These are phyloP conservation scores for Hyperoplus immaculatus DNA, from an alignment of 2,797 vertebrate species.

Conservation along the genomic window DNA sequence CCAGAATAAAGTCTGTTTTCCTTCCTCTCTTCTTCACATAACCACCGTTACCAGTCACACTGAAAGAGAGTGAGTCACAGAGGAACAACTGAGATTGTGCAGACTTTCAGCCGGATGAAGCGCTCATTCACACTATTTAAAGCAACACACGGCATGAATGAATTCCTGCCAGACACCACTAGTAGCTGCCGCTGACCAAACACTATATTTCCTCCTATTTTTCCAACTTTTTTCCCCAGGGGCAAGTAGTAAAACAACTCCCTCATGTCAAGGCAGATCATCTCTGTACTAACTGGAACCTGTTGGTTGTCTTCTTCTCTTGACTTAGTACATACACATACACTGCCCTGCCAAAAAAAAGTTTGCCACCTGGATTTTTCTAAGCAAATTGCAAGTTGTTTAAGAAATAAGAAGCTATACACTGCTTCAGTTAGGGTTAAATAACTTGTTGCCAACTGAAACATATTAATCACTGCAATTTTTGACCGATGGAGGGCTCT, in stretches of 20 bases:
- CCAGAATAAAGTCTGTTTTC: neutral
- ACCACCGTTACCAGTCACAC: neutral
- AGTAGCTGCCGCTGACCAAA: neutral
- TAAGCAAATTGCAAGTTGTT: no score
- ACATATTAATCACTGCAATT: no score
- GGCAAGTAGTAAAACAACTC: conserved; percentile 8
- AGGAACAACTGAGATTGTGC: conserved; percentile 24
- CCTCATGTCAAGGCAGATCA: neutral
- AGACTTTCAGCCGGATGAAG: conserved; percentile 3
- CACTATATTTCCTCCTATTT: neutral
- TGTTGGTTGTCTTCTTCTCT: conserved; percentile 17
- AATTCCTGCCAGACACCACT: conserved; percentile 20
- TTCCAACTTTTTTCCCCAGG: neutral
- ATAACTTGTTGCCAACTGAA: no score
- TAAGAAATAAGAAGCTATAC: no score
- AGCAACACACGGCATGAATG: conserved; percentile 26
- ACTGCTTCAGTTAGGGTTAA: no score
- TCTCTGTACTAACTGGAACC: conserved; percentile 9
- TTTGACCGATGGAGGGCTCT: no score
- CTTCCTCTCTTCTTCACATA: neutral
- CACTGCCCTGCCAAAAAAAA: no score
- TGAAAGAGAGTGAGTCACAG: conserved; percentile 27
- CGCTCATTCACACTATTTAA: conserved; percentile 7
- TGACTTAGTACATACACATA: neutral
- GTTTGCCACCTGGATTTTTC: no score